These are phyloP conservation scores for Pseudochromis fuscus DNA, from an alignment of 2,797 vertebrate species.

Conservation along the genomic window DNA sequence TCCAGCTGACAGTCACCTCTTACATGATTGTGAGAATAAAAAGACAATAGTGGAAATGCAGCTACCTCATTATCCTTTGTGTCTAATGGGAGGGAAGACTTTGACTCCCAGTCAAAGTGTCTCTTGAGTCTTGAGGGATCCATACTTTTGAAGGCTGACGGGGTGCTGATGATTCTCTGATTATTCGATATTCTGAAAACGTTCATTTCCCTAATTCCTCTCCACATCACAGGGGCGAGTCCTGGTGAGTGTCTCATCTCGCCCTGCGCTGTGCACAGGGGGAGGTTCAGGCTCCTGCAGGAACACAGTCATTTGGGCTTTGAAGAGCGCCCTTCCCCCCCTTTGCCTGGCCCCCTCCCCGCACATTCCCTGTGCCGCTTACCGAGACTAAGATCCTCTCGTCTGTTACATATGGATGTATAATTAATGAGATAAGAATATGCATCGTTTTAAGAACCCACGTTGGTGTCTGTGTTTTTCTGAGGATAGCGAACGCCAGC, in stretches of 20 bases:
- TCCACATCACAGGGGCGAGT: slow-evolving; percentile 86
- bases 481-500: slow-evolving; percentile 12
- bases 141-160: slow-evolving; percentile 86
- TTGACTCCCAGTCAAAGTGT: slow-evolving; percentile 87
- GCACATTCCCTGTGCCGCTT: slow-evolving; percentile 81
- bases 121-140: slow-evolving; percentile 85
- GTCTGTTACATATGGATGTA: slow-evolving; percentile 88
- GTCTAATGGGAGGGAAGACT: slow-evolving; percentile 86
- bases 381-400: slow-evolving; percentile 86
- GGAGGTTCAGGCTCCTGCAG: slow-evolving; percentile 84
- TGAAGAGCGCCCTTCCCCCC: slow-evolving; percentile 81
- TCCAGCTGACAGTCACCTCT: slow-evolving; percentile 79
- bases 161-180: slow-evolving; percentile 87
- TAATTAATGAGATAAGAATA: slow-evolving; percentile 87
- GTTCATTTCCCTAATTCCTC: slow-evolving; percentile 88
- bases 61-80: slow-evolving; percentile 85
- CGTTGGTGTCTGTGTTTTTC: slow-evolving; percentile 78
- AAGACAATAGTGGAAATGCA: slow-evolving; percentile 82
- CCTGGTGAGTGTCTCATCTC: slow-evolving; percentile 86
- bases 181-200: slow-evolving; percentile 88
- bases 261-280: slow-evolving; percentile 83
- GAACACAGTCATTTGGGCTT: slow-evolving; percentile 86
- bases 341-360: slow-evolving; percentile 72
- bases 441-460: slow-evolving; percentile 83
- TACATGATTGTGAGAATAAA: slow-evolving; percentile 71